Percentiles rank a stretch among this genome's conserved stretches.
Conservation (phyloP, 2,797 vertebrate genomes). For the Malurus leucopterus region DNA sequence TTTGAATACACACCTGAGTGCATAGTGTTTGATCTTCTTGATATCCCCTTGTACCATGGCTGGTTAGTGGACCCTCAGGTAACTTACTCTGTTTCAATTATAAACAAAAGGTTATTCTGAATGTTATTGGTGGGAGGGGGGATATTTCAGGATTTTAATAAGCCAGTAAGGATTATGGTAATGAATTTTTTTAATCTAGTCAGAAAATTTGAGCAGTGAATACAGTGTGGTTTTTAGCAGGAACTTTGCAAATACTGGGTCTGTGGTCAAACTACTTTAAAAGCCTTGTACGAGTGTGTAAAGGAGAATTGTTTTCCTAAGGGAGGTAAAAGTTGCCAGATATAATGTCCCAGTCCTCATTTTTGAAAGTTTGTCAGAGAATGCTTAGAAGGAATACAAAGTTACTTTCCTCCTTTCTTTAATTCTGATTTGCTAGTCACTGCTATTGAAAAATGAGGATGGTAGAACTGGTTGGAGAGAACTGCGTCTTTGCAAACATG, state of each 20-base stretch:
- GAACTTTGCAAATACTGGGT: neutral
- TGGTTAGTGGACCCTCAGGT: conserved; percentile 98
- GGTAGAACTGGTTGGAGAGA: neutral
- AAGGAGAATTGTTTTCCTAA: neutral
- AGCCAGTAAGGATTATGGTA: neutral
- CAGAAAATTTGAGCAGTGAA: neutral
- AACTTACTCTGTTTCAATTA: neutral
- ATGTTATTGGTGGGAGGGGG: neutral
- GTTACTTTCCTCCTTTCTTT: neutral
- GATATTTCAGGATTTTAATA: neutral
- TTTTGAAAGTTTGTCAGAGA: neutral
- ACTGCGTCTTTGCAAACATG: neutral
- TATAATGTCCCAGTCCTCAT: rapidly evolving
- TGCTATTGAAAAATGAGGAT: neutral
- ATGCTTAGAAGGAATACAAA: neutral
- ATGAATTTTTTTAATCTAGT: neutral
- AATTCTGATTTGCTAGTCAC: neutral
- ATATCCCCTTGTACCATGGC: conserved; percentile 96
- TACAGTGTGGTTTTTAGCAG: neutral
- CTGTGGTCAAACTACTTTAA: neutral
- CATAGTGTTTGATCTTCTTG: conserved; percentile 97
- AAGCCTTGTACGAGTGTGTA: neutral
- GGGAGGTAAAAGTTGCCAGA: neutral
- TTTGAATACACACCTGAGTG: conserved; percentile 98
- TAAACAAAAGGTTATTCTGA: neutral